These are phyloP conservation scores for Ophioninae sp. DNA, from an alignment of 2,888 invertebrate genomes.

Conservation along the genomic window DNA sequence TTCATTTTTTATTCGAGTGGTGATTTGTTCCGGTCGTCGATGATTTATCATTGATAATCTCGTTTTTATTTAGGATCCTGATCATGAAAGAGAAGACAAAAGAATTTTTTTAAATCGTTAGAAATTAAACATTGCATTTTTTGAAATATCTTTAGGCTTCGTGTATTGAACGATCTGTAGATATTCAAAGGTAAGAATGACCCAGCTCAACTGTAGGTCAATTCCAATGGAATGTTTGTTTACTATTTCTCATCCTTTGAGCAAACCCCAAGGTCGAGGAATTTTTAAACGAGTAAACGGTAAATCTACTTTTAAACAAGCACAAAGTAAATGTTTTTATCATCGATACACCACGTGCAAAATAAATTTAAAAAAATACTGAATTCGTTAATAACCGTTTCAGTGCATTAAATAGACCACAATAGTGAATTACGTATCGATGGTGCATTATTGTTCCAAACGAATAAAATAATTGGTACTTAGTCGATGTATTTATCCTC, in stretches of 20 bases:
- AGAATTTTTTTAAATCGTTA: neutral
- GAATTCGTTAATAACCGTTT: neutral
- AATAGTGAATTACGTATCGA: neutral
- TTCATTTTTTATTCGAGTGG: neutral
- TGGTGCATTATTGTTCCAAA: neutral
- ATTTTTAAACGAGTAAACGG: neutral
- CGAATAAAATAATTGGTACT: neutral
- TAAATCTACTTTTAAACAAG: no score
- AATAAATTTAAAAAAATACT: no score
- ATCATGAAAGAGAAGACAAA: neutral
- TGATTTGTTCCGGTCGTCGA: neutral
- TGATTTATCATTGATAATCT: neutral
- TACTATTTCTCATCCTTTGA: neutral
- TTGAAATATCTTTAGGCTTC: neutral
- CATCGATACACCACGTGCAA: no score
- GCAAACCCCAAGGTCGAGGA: neutral
- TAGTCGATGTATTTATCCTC: neutral
- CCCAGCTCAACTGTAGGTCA: neutral
- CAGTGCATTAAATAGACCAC: neutral
- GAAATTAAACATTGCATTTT: neutral
- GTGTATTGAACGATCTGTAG: neutral
- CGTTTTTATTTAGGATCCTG: neutral
- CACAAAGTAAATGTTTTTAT: no score
- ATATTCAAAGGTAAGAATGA: constrained; percentile 4
- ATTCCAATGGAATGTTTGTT: neutral